Base-by-base conservation (phyloP, 2,797 vertebrate species). In the Crocodylus rhombifer region DNA sequence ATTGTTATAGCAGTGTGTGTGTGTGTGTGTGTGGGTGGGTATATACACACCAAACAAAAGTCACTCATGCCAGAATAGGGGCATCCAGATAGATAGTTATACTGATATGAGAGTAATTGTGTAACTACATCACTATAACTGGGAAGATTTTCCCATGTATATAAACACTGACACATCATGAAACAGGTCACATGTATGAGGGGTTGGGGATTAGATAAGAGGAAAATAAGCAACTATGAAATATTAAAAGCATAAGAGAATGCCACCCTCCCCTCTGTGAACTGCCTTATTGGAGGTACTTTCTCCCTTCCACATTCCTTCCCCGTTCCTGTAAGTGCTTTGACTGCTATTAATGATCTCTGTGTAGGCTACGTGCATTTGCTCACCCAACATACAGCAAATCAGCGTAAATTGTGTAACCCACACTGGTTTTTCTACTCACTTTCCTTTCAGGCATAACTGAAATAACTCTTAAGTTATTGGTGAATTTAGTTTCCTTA, bases 41-140 rank as follows among this genome's bases (percentile, higher is more conserved):
- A 51, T 51, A 51, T 51, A 10, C 42, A 51, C 42, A 51, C 42
- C 42, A 51, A 51, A 51, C 42, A 79, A 60, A 84, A 7, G 57
- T 65, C 25, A 64, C 75, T 74, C 30, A 51, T 65, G 87, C 42
- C 61, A 84, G 56, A 86, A 67, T 65, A 78, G 83, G 15, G 83
- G 26, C 30, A 42, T 77, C 28, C 21, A 7, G 7, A 11, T 51
- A 25, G 82, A 64, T 36, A 60, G 62, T 5, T 62, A 3, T 4
- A 20, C n/a, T 57, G 28, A 7, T 84, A 21, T 73, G 51, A 51
- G 4, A 25, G 36, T 77, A 10, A 8, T 16, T 80, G 51, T 56
- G 9, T 25, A 51, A 78, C 73, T 6, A 33, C 0, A 73, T 7
- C 20, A 28, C 4, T 57, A 26, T 80, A 10, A 51, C 4, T 58